Conservation (phyloP, 2,113 vertebrate genomes). For the Lutjanus erythropterus region DNA sequence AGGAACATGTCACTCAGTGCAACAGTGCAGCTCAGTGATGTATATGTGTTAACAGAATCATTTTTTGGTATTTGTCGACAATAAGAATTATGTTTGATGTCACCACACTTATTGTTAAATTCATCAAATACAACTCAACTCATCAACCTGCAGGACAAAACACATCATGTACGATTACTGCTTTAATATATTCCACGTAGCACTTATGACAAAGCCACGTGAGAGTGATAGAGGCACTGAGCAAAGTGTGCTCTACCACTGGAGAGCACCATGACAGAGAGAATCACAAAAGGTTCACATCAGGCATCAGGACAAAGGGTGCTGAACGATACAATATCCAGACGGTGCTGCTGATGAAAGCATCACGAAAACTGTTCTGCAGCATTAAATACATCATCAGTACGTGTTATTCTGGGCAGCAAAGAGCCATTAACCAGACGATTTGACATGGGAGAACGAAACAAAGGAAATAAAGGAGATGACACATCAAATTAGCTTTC, state of each 20-base stretch:
- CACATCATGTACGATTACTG: not conserved
- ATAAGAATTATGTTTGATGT: not conserved
- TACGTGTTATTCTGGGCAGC: not conserved
- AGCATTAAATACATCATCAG: not conserved
- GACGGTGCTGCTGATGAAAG: not conserved
- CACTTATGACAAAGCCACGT: slow-evolving; percentile 3
- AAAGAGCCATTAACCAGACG: no score
- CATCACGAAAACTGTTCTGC: slow-evolving; percentile 1
- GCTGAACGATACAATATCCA: not conserved
- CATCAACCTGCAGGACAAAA: slow-evolving; percentile 13
- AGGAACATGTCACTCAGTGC: not conserved
- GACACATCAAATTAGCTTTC: not conserved
- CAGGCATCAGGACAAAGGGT: slow-evolving; percentile 15
- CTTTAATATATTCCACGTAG: slow-evolving; percentile 9
- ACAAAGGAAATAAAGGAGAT: not conserved
- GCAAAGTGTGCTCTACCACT: slow-evolving; percentile 19
- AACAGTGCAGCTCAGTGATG: not conserved
- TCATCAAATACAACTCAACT: not conserved
- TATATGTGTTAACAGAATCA: not conserved
- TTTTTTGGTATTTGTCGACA: not conserved
- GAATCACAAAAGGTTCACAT: slow-evolving; percentile 24
- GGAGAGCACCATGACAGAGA: slow-evolving; percentile 17
- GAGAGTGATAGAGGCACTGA: not conserved
- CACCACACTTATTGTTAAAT: not conserved
- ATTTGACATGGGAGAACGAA: not conserved